Conservation (phyloP, 1,140 invertebrate species). For the Pantala flavescens region DNA sequence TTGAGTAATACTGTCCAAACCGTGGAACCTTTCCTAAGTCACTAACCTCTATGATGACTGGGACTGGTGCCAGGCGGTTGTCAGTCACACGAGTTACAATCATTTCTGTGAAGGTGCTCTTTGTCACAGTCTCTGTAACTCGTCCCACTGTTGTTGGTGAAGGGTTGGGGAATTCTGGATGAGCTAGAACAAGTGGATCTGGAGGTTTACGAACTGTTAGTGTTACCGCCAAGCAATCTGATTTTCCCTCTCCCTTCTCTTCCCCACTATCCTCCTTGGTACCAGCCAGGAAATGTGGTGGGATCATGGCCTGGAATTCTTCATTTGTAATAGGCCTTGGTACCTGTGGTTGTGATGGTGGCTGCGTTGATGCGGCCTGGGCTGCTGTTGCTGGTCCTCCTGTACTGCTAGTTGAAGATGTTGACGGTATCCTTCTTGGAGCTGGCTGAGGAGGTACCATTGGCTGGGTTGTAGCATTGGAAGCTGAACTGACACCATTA, state of each 20-base stretch:
- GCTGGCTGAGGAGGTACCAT: conserved; percentile 20
- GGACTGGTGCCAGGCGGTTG: conserved; percentile 64
- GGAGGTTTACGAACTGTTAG: conserved; percentile 5
- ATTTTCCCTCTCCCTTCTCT: not conserved
- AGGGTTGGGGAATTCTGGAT: conserved; percentile 50
- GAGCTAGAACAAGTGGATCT: not conserved
- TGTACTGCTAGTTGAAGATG: not conserved
- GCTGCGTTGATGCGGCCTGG: conserved; percentile 32
- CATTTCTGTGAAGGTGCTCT: conserved; percentile 87
- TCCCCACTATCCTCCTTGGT: not conserved
- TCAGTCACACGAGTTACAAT: conserved; percentile 85
- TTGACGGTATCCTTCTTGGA: conserved; percentile 15
- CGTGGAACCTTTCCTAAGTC: conserved; percentile 1
- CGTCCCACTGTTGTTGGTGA: conserved; percentile 69
- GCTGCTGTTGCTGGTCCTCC: not conserved
- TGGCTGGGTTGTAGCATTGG: not conserved
- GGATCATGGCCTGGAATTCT: conserved; percentile 88
- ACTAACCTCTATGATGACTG: conserved; percentile 78
- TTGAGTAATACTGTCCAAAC: not conserved
- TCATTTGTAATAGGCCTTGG: conserved; percentile 77
- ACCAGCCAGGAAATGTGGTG: conserved; percentile 63
- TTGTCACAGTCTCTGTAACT: conserved; percentile 86
- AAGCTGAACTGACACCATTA: not conserved
- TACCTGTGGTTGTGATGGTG: conserved; percentile 37
- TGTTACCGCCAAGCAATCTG: not conserved